Conservation (phyloP, 2,797 vertebrate genomes). For the Hydrophis major region DNA sequence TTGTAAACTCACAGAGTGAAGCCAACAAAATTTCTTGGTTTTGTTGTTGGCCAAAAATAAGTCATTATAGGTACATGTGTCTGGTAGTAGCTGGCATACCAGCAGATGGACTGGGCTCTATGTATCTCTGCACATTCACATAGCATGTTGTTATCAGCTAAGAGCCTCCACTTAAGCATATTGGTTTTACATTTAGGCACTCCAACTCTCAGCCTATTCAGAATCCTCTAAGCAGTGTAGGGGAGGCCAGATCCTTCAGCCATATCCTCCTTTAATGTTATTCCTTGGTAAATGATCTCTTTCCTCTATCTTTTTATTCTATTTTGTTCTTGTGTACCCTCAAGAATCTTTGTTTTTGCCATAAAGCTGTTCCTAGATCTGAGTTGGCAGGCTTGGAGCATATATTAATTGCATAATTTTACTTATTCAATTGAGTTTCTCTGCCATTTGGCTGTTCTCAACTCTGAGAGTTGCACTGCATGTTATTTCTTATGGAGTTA, state of each 20-base stretch:
- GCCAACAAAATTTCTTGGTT: neutral
- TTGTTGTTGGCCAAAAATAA: neutral
- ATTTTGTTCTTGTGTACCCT: too few relatives aligned
- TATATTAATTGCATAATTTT: neutral
- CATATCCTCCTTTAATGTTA: too few relatives aligned
- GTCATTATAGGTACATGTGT: neutral
- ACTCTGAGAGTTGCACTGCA: neutral
- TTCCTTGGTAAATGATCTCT: too few relatives aligned
- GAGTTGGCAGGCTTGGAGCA: too few relatives aligned
- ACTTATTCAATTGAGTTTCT: neutral
- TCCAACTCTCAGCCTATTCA: neutral
- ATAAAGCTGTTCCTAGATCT: too few relatives aligned
- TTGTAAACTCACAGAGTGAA: neutral
- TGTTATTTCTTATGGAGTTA: neutral
- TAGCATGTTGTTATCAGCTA: neutral
- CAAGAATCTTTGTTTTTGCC: too few relatives aligned
- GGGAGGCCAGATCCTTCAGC: too few relatives aligned
- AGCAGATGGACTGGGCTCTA: neutral
- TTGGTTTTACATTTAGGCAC: neutral
- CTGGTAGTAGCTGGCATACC: neutral
- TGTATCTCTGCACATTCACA: neutral
- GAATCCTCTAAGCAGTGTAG: neutral
- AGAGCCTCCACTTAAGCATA: neutral
- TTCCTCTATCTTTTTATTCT: too few relatives aligned
- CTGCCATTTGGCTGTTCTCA: neutral